These are phyloP conservation scores for Dasyprocta punctata DNA, from an alignment of 2,113 vertebrate genomes.

Conservation along the genomic window DNA sequence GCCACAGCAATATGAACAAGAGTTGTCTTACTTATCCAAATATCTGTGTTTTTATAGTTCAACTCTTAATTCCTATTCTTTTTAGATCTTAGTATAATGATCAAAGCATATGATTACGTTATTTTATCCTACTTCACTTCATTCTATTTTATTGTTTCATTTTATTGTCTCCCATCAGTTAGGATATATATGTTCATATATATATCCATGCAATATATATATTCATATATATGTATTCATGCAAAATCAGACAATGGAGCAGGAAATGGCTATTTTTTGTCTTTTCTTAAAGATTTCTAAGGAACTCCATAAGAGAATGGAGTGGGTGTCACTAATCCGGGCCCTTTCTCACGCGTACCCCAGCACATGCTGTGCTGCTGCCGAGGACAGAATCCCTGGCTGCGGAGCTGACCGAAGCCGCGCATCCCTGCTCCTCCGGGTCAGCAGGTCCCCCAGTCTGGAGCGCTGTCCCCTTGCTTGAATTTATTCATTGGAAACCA, in stretches of 20 bases:
- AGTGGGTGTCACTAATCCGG: neutral
- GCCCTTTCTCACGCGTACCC: neutral
- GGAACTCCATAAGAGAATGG: neutral
- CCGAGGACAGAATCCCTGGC: neutral
- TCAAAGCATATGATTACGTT: neutral
- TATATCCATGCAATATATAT: too few species aligned
- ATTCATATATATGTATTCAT: neutral
- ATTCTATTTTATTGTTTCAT: conserved; percentile 19
- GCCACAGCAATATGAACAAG: neutral
- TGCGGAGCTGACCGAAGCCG: too few species aligned
- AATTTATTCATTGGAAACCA: neutral
- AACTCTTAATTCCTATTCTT: neutral
- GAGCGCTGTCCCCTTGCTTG: neutral
- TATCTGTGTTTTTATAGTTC: neutral
- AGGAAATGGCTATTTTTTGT: neutral
- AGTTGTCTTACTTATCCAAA: neutral
- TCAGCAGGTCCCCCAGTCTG: neutral
- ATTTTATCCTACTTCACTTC: conserved; percentile 43
- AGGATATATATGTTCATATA: neutral
- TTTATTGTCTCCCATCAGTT: neutral
- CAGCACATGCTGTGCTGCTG: neutral
- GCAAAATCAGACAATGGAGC: neutral
- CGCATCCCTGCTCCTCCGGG: neutral
- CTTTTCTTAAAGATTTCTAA: conserved; percentile 4
- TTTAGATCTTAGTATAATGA: conserved; percentile 28